Evolutionary conservation across 2,113 vertebrate genomes (phyloP), one percentile per base, ranked within the genome.

Genomic region (Papio anubis): DNA sequence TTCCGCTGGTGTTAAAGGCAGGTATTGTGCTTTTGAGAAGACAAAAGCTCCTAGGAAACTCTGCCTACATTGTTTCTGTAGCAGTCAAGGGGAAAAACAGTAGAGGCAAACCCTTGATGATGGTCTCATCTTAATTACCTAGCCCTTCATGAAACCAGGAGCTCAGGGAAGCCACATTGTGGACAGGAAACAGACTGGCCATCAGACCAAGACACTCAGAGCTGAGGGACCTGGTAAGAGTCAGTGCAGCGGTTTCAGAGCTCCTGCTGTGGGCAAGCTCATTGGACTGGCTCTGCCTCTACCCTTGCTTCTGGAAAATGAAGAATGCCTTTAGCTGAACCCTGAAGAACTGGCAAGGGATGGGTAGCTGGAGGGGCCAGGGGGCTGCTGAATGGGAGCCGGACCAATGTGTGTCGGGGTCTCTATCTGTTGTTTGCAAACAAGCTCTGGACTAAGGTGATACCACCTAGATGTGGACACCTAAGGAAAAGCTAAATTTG

Each of bases 171-270:
- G 5, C n/a, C 50, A 11, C 7, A 2, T 4, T 16, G 10, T 0
- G 0, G 55, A 6, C 38, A 27, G 61, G 30, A 7, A 32, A 14
- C 25, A 40, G 55, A 38, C 0, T 23, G 52, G 10, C 2, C 6
- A 14, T 27, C 32, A 50, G 10, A 75, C 30, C 9, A 20, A 11
- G 35, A 27, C 52, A 27, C 52, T 9, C n/a, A 8, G 12, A 57
- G 57, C 57, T 5, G 1, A 50, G 30, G 30, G 57, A 35, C 92
- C 11, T 32, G 52, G 16, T 64, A n/a, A 11, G n/a, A 61, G 64
- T 7, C 17, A 55, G 52, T 20, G 14, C 8, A 38, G 40, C 27
- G 23, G 4, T n/a, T 59, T 14, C 11, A 17, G 52, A 50, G 40
- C 55, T 48, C 4, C 52, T 61, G 21, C 2, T 4, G 14, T 3